phyloP scores from a whole-genome alignment of 2,888 invertebrate species.

The Platycheirus rosarum region DNA sequence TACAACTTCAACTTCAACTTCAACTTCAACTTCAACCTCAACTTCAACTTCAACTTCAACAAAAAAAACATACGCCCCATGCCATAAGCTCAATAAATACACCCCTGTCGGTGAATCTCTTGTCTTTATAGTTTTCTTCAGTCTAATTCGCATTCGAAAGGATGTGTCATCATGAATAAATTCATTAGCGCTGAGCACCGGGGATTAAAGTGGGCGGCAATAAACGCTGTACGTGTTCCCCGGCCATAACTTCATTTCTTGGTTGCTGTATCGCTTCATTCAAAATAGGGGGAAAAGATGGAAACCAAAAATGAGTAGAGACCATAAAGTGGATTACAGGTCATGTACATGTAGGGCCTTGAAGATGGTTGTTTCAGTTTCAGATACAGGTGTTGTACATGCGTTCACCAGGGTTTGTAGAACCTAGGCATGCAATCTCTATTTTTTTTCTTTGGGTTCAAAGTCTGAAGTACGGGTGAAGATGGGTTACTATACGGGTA shows the following conservation, averaged over 20 bases:
- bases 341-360: constrained; percentile 67
- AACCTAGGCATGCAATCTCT: constrained; percentile 9
- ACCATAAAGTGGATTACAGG: constrained; percentile 72
- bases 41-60: no score
- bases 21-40: no score
- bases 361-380: constrained; percentile 44
- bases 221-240: constrained; percentile 62
- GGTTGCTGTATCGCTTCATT: neutral
- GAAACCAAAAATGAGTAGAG: constrained; percentile 62
- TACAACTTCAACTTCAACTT: no score
- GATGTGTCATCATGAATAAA: constrained; percentile 74
- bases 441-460: neutral
- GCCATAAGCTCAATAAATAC: constrained; percentile 17
- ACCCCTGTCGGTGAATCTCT: neutral
- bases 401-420: constrained; percentile 44
- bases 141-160: constrained; percentile 64
- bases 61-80: no score
- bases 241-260: constrained; percentile 13
- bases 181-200: constrained; percentile 71
- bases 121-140: constrained; percentile 55
- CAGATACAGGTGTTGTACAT: constrained; percentile 7
- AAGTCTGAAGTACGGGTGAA: neutral
- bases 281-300: constrained; percentile 18
- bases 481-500: constrained; percentile 44
- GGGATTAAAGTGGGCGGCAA: constrained; percentile 71